Conservation (phyloP, 2,797 vertebrate genomes). For the Alfaro cultratus region DNA sequence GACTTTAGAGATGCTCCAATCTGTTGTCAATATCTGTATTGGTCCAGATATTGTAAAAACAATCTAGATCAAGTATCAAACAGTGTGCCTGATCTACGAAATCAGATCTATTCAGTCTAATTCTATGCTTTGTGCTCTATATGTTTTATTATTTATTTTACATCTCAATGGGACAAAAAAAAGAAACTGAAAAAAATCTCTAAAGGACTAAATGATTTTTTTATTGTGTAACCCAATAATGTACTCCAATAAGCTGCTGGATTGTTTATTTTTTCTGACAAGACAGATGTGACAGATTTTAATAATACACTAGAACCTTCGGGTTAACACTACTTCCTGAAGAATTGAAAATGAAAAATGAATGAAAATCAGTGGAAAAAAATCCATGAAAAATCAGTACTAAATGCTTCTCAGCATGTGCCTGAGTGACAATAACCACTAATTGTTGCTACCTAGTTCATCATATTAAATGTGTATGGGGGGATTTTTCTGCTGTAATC, state of each 20-base stretch:
- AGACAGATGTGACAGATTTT: neutral
- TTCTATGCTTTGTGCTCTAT: too few species aligned
- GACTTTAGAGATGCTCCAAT: neutral
- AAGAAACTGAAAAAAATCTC: neutral
- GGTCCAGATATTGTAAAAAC: too few species aligned
- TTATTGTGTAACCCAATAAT: neutral
- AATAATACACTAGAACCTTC: neutral
- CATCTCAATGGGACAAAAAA: neutral
- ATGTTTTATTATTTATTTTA: too few species aligned
- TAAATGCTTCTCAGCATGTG: neutral
- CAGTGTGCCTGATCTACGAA: too few species aligned
- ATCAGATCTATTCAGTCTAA: too few species aligned
- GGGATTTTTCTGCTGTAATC: too few species aligned
- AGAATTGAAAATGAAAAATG: neutral
- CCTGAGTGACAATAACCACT: fast-evolving
- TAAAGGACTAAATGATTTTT: neutral
- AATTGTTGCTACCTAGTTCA: neutral
- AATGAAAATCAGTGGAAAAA: too few species aligned
- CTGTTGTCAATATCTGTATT: too few species aligned
- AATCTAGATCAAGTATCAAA: too few species aligned
- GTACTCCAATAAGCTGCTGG: neutral
- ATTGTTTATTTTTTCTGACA: neutral
- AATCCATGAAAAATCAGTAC: too few species aligned
- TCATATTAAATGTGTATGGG: too few species aligned
- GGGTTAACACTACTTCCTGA: neutral